Evolutionary conservation across 2,888 invertebrate genomes (phyloP).

Genomic region (Bellardia pandia): DNA sequence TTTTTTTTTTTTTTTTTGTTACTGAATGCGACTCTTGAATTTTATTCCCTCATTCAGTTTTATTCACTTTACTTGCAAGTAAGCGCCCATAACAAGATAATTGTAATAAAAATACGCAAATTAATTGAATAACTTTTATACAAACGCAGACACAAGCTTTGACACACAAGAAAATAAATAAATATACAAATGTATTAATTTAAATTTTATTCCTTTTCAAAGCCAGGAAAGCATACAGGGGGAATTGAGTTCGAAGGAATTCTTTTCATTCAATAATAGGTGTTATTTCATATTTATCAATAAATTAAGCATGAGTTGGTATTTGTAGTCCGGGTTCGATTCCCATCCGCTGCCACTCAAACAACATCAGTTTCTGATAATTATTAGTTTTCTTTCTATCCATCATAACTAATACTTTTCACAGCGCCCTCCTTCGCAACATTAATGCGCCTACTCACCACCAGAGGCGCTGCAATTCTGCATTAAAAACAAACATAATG

Average conservation of each 20-base stretch:
- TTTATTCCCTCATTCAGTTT: conserved; percentile 40
- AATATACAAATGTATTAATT: background rate
- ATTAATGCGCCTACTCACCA: too few relatives aligned
- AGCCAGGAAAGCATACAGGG: background rate
- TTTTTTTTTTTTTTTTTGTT: conserved; percentile 15
- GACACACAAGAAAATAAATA: background rate
- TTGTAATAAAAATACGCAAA: conserved; percentile 72
- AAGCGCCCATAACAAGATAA: conserved; percentile 71
- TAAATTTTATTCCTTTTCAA: background rate
- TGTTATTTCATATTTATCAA: conserved; percentile 1
- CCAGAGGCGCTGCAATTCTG: too few relatives aligned
- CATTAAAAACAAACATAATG: too few relatives aligned
- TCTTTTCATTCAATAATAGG: background rate
- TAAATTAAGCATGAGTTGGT: too few relatives aligned
- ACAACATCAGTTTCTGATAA: too few relatives aligned
- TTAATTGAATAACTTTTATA: conserved; percentile 64
- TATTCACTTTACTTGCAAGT: conserved; percentile 47
- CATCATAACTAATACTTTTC: too few relatives aligned
- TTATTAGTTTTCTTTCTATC: too few relatives aligned
- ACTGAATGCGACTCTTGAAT: conserved; percentile 42
- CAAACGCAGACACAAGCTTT: background rate
- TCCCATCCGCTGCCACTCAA: too few relatives aligned
- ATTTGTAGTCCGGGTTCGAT: too few relatives aligned
- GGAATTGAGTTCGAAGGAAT: background rate
- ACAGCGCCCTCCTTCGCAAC: too few relatives aligned